Percentiles rank a stretch among this genome's conserved stretches.
Conservation (phyloP, 2,113 vertebrate species). For the Collichthys lucidus region DNA sequence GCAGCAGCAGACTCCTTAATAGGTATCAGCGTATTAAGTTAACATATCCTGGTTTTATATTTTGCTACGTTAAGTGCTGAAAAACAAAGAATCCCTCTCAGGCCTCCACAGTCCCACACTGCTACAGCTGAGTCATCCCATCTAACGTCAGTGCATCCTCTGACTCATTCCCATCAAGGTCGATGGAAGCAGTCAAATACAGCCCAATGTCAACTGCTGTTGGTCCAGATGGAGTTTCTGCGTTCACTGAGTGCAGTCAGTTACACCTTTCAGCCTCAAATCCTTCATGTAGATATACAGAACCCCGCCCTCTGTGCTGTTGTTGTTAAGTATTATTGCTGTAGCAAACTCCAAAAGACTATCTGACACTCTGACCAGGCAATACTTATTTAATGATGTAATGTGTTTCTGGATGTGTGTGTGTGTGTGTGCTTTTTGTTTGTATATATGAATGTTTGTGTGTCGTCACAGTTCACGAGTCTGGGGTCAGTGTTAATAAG, state of each 20-base stretch:
- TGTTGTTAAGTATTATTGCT: constrained; percentile 81
- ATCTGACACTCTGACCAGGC: constrained; percentile 33
- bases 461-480: constrained; percentile 83
- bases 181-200: neutral
- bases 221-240: constrained; percentile 40
- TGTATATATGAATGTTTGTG: constrained; percentile 40
- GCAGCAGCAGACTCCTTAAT: constrained; percentile 45
- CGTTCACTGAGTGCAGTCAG: constrained; percentile 31
- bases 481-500: constrained; percentile 81
- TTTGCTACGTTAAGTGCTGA: constrained; percentile 77
- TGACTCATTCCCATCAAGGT: constrained; percentile 41
- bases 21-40: constrained; percentile 34
- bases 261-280: constrained; percentile 9
- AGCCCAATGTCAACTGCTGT: constrained; percentile 5
- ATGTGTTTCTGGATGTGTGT: constrained; percentile 25
- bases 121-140: constrained; percentile 49
- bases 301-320: constrained; percentile 27
- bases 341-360: constrained; percentile 64
- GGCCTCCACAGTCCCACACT: constrained; percentile 30
- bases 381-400: constrained; percentile 20
- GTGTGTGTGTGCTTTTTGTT: constrained; percentile 30
- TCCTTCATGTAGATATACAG: neutral
- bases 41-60: constrained; percentile 61
- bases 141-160: constrained; percentile 22
- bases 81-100: constrained; percentile 43